A percentile compares a stretch with the other conserved stretches of the same genome.
Conservation (phyloP, 2,888 invertebrate species). For the Eucriotettix oculatus region DNA sequence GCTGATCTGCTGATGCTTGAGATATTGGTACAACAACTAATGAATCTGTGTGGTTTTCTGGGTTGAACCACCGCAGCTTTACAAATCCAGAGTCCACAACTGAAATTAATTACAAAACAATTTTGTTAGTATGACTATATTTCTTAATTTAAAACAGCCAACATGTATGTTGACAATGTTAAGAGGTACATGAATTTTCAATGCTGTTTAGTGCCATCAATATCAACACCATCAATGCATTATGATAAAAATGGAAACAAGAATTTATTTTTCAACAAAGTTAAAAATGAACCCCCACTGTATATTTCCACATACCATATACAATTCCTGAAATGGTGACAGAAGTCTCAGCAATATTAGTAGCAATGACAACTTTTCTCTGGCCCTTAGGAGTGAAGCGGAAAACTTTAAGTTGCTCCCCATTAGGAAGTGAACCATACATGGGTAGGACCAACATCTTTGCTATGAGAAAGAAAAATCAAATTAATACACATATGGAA, state of each 20-base stretch:
- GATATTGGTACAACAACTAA: conserved; percentile 71
- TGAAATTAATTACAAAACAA: conserved; percentile 22
- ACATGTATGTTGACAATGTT: too few species aligned
- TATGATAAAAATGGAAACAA: too few species aligned
- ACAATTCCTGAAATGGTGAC: conserved; percentile 86
- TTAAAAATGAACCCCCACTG: too few species aligned
- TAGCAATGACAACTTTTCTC: conserved; percentile 82
- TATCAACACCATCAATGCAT: too few species aligned
- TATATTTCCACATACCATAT: conserved; percentile 43
- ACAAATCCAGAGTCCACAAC: conserved; percentile 94
- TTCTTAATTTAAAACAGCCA: too few species aligned
- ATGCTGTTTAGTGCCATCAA: too few species aligned
- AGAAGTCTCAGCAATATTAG: conserved; percentile 94
- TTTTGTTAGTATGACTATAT: too few species aligned
- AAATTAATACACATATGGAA: not conserved
- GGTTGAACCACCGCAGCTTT: conserved; percentile 80
- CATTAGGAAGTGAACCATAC: conserved; percentile 78
- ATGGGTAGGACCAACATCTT: conserved; percentile 63
- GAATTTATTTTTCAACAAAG: too few species aligned
- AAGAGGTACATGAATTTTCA: too few species aligned
- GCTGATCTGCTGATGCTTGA: conserved; percentile 75
- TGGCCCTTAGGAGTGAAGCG: conserved; percentile 50
- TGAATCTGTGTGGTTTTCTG: conserved; percentile 65
- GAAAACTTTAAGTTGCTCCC: conserved; percentile 78
- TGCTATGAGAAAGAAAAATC: conserved; percentile 19